Evolutionary conservation across 2,797 vertebrate genomes (phyloP).

Genomic region (Poecilia wingei): DNA sequence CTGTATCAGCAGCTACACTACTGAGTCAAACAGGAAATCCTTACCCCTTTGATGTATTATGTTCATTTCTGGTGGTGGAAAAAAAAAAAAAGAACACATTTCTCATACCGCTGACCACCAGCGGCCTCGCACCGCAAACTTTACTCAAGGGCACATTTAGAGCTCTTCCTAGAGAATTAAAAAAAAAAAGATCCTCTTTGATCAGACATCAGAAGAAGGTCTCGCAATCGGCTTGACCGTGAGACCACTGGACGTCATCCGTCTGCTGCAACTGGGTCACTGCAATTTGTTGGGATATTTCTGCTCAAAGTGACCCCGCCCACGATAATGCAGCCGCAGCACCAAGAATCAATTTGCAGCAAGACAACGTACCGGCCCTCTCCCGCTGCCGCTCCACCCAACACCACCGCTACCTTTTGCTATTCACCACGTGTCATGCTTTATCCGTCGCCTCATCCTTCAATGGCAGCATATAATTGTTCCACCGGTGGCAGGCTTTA

Average conservation of each 20-base stretch:
- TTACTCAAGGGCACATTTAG: constrained; percentile 34
- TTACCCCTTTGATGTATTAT: constrained; percentile 37
- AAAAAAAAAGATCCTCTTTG: constrained; percentile 9
- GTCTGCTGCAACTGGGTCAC: constrained; percentile 9
- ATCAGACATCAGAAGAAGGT: constrained; percentile 21
- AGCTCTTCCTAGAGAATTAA: constrained; percentile 7
- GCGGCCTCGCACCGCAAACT: neutral
- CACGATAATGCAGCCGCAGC: constrained; percentile 4
- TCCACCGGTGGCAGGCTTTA: constrained; percentile 75
- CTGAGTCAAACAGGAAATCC: constrained; percentile 8
- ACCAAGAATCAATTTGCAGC: constrained; percentile 51
- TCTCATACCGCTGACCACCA: constrained; percentile 25
- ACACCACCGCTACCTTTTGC: constrained; percentile 31
- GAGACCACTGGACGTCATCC: constrained; percentile 1
- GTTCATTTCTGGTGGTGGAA: constrained; percentile 43
- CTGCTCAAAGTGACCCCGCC: constrained; percentile 26
- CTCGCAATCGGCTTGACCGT: constrained; percentile 23
- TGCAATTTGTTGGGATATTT: constrained; percentile 18
- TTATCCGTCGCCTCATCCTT: constrained; percentile 66
- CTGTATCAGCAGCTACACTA: constrained; percentile 2
- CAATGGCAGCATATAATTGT: constrained; percentile 73
- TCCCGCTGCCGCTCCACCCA: constrained; percentile 5
- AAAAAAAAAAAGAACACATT: constrained; percentile 2
- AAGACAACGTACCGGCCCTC: neutral
- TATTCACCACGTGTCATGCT: constrained; percentile 50